These are phyloP conservation scores for Macroramphosus scolopax DNA, from an alignment of 2,797 vertebrate genomes.

Conservation along the genomic window DNA sequence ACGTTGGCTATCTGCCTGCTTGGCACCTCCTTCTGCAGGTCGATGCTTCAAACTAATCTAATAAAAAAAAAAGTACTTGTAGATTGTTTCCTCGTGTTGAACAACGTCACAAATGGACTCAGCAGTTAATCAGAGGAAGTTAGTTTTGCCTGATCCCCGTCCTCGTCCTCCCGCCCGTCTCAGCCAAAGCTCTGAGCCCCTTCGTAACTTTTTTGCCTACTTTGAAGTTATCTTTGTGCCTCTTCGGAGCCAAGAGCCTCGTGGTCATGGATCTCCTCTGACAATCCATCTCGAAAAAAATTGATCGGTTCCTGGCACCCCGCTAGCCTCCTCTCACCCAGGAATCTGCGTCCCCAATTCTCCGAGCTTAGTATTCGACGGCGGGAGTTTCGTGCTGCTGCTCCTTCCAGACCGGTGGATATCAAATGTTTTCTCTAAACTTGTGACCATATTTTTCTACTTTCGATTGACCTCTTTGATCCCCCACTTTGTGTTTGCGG, in stretches of 20 bases:
- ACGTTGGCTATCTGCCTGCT: too few relatives aligned
- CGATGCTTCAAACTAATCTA: too few relatives aligned
- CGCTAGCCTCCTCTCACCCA: conserved; percentile 50
- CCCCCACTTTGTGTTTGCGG: conserved; percentile 62
- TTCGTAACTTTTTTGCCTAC: too few relatives aligned
- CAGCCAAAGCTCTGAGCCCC: too few relatives aligned
- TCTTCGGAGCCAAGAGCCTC: conserved; percentile 54
- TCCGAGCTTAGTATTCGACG: conserved; percentile 64
- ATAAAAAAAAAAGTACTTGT: background rate
- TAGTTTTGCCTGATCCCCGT: conserved; percentile 7
- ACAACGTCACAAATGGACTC: conserved; percentile 2
- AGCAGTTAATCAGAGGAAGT: conserved; percentile 9
- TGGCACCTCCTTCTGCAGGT: conserved; percentile 3
- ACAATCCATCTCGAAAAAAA: conserved; percentile 65
- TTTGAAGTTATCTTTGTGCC: conserved; percentile 54
- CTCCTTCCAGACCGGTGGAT: conserved; percentile 56
- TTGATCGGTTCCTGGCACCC: conserved; percentile 67
- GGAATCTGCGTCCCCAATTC: conserved; percentile 75
- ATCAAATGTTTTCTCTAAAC: conserved; percentile 57
- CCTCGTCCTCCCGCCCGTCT: too few relatives aligned
- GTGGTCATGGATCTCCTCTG: conserved; percentile 54
- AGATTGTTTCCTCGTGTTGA: background rate
- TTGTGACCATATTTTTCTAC: conserved; percentile 66
- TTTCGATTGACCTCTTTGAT: conserved; percentile 81
- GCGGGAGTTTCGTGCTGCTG: conserved; percentile 30